Evolutionary conservation across 1,140 invertebrate species (phyloP), one percentile per base, ranked within the genome.

Genomic region (Drosophila varians): DNA sequence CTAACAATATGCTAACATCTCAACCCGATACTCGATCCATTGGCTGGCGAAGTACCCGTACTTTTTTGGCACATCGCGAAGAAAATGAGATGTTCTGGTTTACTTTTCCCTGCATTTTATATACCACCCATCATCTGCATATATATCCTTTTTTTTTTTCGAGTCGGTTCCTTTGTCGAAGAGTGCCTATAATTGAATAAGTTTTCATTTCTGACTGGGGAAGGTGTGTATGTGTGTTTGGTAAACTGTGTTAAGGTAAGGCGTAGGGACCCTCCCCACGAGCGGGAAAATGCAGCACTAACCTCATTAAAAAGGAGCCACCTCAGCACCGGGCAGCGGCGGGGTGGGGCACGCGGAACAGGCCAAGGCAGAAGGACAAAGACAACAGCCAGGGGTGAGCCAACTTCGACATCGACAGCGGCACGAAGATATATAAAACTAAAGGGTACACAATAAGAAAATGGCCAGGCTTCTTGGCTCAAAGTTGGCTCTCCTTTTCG

Each of bases 151-250:
- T 52, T 58, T 40, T 48, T 55, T 51, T 51, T 45, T 55, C 53
- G 28, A 31, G 45, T 60, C 47, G 49, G 62, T 60, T 71, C 31
- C 36, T 55, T 83, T 73, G 69, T 83, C 77, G 60, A 65, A 76
- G 71, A 77, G 77, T 79, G 76, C 53, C 79, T 60, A 75, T 84
- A 84, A 84, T 84, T 84, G 79, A 84, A 84, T 84, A 84, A 84
- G 82, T 79, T 84, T 78, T 84, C 70, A 56, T 84, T 84, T 80
- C 77, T 75, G 56, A 74, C 49, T 42, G 25, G 38, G 46, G 36
- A 45, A 74, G 71, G 46, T 65, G 47, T 55, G 60, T 48, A 16
- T 66, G 61, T 53, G 61, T 31, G 61, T 31, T 45, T 19, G 61
- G 55, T 68, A 60, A 76, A 76, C 72, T 80, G 77, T 77, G 73